These are phyloP conservation scores for Ericerus pela DNA, from an alignment of 1,140 invertebrate genomes.

Conservation along the genomic window DNA sequence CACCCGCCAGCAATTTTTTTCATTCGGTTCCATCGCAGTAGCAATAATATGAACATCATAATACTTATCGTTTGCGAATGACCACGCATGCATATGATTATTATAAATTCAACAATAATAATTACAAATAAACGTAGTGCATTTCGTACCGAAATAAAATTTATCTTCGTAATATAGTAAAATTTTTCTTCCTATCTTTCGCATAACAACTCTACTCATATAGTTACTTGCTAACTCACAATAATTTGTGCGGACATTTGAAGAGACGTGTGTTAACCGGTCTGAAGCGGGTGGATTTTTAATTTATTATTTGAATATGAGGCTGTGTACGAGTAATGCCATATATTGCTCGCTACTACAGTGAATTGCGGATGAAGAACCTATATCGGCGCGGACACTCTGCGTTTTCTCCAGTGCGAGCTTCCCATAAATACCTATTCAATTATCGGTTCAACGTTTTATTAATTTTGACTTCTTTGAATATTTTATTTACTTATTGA, in stretches of 20 bases:
- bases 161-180: too few species aligned
- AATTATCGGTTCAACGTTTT: conserved; percentile 10
- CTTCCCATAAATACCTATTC: conserved; percentile 3
- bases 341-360: not conserved
- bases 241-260: not conserved
- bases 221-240: conserved; percentile 10
- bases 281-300: conserved; percentile 6
- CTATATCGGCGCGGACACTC: not conserved
- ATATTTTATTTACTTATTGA: too few species aligned
- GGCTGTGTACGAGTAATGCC: not conserved
- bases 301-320: not conserved
- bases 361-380: not conserved
- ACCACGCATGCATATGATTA: too few species aligned
- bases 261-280: not conserved
- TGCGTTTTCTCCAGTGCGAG: not conserved
- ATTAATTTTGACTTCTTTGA: conserved; percentile 1
- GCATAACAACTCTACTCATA: not conserved
- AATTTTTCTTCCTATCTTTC: not conserved
- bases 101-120: too few species aligned
- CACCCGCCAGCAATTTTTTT: too few species aligned
- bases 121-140: too few species aligned
- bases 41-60: too few species aligned
- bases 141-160: not conserved
- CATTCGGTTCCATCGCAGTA: too few species aligned
- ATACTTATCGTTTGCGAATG: too few species aligned